These are phyloP conservation scores for Antechinus flavipes DNA, from an alignment of 2,113 vertebrate species.

Conservation along the genomic window DNA sequence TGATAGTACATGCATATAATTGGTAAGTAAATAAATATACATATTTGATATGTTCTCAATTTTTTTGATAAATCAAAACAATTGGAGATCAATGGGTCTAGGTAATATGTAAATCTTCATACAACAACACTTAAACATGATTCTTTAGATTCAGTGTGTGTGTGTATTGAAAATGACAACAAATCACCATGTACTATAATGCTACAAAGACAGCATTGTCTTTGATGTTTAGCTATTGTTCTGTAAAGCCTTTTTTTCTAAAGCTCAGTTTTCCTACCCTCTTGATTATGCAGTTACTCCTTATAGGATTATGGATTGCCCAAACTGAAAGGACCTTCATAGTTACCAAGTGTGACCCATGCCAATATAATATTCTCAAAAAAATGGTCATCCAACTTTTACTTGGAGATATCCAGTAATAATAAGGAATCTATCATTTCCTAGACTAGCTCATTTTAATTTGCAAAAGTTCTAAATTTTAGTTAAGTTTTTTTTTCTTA, in stretches of 20 bases:
- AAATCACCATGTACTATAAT: no score
- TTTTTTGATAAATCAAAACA: no score
- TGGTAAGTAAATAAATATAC: no score
- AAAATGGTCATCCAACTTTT: background rate
- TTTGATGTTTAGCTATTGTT: no score
- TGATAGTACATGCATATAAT: no score
- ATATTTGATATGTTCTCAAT: no score
- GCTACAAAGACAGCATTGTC: no score
- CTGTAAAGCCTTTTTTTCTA: background rate
- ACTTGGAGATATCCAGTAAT: background rate
- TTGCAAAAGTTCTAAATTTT: background rate
- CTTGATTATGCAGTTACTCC: background rate
- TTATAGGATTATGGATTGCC: background rate
- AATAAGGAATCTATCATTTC: background rate
- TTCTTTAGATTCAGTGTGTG: no score
- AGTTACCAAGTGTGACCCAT: background rate
- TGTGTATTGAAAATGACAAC: no score
- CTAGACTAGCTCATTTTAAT: background rate
- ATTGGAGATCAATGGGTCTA: no score
- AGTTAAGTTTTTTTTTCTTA: background rate
- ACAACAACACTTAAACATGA: no score
- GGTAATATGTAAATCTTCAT: no score
- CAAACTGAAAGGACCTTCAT: background rate
- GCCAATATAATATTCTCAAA: background rate
- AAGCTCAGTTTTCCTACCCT: background rate